Evolutionary conservation across 2,797 vertebrate species (phyloP).

Genomic region (Anguilla obscura): DNA sequence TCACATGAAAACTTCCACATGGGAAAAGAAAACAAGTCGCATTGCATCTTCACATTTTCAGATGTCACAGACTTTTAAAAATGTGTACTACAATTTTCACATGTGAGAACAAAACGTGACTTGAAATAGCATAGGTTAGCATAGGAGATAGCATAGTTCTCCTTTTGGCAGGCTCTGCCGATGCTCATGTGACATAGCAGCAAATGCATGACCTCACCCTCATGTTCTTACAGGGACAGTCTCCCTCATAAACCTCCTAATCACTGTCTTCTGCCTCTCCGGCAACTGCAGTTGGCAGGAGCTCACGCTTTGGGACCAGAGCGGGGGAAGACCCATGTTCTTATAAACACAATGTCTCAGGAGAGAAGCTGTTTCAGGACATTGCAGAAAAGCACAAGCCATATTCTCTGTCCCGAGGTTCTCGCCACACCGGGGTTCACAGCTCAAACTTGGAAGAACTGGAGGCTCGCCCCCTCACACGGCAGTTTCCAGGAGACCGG

Average conservation of each 20-base stretch:
- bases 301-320: not conserved
- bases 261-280: not conserved
- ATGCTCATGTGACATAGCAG: not conserved
- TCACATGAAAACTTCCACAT: no score
- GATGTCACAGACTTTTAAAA: no score
- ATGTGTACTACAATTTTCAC: no score
- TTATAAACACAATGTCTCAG: not conserved
- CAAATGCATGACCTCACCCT: no score
- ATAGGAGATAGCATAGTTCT: not conserved
- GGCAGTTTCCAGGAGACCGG: not conserved
- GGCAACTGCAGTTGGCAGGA: not conserved
- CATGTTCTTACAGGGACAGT: no score
- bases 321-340: not conserved
- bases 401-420: not conserved
- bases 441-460: conserved; percentile 1
- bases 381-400: conserved; percentile 14
- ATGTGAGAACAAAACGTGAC: no score
- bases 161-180: not conserved
- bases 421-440: not conserved
- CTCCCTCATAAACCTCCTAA: not conserved
- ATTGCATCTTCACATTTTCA: no score
- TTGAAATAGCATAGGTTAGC: no score
- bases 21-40: no score
- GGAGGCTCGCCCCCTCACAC: conserved; percentile 19
- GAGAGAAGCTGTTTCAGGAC: not conserved